Percentiles rank a stretch among this genome's conserved stretches.
Evolutionary conservation across 2,113 vertebrate species (phyloP).

Genomic region (Jaculus jaculus): DNA sequence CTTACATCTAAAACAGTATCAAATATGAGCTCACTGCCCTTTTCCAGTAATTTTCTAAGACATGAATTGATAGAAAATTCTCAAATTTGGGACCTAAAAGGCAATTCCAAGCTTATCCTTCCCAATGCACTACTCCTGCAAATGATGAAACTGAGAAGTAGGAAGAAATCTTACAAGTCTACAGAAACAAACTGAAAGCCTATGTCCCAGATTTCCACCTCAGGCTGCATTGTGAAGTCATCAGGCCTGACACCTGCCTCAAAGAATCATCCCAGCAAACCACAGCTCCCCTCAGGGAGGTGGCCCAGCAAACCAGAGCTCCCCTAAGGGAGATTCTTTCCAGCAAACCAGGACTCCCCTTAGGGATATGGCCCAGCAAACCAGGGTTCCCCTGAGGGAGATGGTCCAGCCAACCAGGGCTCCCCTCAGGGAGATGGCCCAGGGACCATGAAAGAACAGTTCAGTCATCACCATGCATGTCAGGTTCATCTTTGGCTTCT

Average conservation of each 20-base stretch:
- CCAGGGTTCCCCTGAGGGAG: not conserved
- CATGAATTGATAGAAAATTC: not conserved
- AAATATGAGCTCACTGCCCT: not conserved
- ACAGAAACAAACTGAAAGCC: not conserved
- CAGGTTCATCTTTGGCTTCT: not conserved
- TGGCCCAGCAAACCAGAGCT: accelerated
- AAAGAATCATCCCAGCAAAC: no score
- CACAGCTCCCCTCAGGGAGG: not conserved
- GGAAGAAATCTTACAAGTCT: not conserved
- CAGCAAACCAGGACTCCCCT: not conserved
- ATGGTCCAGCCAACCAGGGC: accelerated
- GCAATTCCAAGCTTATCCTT: not conserved
- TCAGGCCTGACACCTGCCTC: not conserved
- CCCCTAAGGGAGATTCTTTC: not conserved
- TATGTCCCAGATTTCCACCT: not conserved
- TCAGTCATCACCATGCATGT: accelerated
- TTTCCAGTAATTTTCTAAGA: not conserved
- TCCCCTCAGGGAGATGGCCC: accelerated
- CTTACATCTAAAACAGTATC: conserved; percentile 4
- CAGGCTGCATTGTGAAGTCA: not conserved
- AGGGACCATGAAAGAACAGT: accelerated
- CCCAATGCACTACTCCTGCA: not conserved
- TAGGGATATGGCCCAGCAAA: accelerated
- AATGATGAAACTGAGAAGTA: not conserved
- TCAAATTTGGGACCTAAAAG: not conserved